Conservation (phyloP, 64 coral and sea anemone genomes). For the Stichodactyla helianthus region DNA sequence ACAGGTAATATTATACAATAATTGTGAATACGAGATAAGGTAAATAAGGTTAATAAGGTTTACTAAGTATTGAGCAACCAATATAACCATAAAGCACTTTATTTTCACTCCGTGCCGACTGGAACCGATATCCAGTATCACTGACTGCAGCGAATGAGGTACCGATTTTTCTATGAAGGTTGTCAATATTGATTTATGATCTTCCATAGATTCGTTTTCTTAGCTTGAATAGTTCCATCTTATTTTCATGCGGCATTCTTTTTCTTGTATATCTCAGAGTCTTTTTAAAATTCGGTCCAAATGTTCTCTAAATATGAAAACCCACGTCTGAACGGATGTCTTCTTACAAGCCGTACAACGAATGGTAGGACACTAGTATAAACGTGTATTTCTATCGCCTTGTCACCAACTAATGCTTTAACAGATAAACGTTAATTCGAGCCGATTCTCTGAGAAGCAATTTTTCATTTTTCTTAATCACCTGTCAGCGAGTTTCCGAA, state of each 20-base stretch:
- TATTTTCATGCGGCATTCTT: no score
- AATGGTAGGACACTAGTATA: no score
- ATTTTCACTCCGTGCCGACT: neutral
- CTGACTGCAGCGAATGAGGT: neutral
- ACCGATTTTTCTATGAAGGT: neutral
- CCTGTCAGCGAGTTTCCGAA: slow-evolving; percentile 19
- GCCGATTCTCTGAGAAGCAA: neutral
- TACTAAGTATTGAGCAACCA: neutral
- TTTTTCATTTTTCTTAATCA: slow-evolving; percentile 20
- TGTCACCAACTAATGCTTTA: neutral
- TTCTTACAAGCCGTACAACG: neutral
- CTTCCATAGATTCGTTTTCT: neutral
- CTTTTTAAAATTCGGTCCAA: neutral
- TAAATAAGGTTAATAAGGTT: no score
- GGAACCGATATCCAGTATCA: neutral
- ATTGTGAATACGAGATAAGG: no score
- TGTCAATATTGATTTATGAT: neutral
- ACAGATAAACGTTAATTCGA: neutral
- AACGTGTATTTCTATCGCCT: neutral
- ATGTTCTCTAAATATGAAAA: neutral
- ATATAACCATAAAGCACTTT: neutral
- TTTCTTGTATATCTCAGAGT: neutral
- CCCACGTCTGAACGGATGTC: neutral
- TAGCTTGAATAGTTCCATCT: no score
- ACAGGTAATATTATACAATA: no score